phyloP scores from a whole-genome alignment of 2,888 invertebrate genomes.

The Geophilus truncorum region DNA sequence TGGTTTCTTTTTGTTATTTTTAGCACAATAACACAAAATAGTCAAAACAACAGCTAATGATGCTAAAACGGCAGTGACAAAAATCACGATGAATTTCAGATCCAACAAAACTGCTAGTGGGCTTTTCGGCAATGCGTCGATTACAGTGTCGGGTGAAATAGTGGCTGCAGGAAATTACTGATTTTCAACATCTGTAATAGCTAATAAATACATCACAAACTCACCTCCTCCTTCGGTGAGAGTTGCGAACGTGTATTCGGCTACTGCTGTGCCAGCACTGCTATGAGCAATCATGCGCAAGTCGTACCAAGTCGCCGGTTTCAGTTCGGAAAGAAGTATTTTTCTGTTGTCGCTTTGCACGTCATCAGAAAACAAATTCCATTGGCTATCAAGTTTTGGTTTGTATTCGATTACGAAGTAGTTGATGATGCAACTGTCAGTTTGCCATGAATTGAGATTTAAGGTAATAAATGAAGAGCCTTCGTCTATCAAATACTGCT shows the following conservation, averaged over 20 bases:
- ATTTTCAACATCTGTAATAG: no score
- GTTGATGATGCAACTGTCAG: slow-evolving; percentile 28
- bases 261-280: background rate
- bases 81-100: slow-evolving; percentile 3
- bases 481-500: slow-evolving; percentile 29
- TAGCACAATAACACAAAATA: background rate
- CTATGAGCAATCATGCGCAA: slow-evolving; percentile 28
- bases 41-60: background rate
- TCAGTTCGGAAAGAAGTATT: slow-evolving; percentile 44
- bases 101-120: background rate
- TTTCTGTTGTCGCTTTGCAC: slow-evolving; percentile 44
- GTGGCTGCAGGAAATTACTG: background rate
- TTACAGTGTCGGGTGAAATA: background rate
- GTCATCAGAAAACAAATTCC: slow-evolving; percentile 42
- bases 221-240: slow-evolving; percentile 29
- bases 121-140: background rate
- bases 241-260: slow-evolving; percentile 2
- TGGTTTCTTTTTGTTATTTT: background rate
- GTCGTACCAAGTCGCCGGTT: slow-evolving; percentile 36
- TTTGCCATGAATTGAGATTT: slow-evolving; percentile 31
- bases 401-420: slow-evolving; percentile 30
- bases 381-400: background rate
- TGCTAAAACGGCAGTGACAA: background rate
- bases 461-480: background rate
- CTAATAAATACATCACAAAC: no score